A percentile compares a stretch with the other conserved stretches of the same genome.
These are phyloP conservation scores for Tinea semifulvella DNA, from an alignment of 2,888 invertebrate genomes.

Conservation along the genomic window DNA sequence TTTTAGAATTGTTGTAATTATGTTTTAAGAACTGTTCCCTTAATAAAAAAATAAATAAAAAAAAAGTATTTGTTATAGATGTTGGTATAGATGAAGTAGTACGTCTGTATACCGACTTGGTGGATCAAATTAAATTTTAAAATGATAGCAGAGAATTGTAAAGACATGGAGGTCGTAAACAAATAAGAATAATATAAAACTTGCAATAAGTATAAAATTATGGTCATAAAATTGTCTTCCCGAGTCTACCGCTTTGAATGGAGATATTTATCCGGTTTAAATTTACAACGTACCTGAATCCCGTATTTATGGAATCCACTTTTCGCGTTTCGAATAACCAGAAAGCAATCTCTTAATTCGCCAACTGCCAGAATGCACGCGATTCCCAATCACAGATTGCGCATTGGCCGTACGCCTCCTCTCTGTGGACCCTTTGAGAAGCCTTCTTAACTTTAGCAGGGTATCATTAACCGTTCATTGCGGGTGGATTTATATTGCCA, in stretches of 20 bases:
- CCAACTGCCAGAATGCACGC: conserved; percentile 26
- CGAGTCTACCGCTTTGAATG: not conserved
- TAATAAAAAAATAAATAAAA: too few species aligned
- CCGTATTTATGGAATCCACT: conserved; percentile 12
- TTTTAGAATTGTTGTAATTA: too few species aligned
- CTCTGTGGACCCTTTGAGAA: conserved; percentile 42
- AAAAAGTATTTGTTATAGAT: too few species aligned
- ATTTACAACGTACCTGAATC: conserved; percentile 9
- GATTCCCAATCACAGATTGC: conserved; percentile 45
- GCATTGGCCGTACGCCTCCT: conserved; percentile 31
- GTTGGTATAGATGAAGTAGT: too few species aligned
- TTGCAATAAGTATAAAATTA: not conserved
- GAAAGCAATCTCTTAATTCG: conserved; percentile 14
- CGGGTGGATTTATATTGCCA: conserved; percentile 48
- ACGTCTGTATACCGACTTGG: too few species aligned
- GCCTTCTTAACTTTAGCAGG: conserved; percentile 40
- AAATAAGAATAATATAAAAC: not conserved
- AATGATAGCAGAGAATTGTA: too few species aligned
- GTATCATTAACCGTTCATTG: conserved; percentile 59
- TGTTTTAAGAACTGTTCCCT: too few species aligned
- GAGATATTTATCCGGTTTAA: conserved; percentile 8
- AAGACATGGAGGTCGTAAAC: too few species aligned
- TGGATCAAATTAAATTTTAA: too few species aligned
- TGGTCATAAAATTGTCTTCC: not conserved
- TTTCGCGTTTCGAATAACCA: conserved; percentile 10